Base-by-base conservation (phyloP, 1,140 invertebrate species). In the Lasioglossum baleicum region DNA sequence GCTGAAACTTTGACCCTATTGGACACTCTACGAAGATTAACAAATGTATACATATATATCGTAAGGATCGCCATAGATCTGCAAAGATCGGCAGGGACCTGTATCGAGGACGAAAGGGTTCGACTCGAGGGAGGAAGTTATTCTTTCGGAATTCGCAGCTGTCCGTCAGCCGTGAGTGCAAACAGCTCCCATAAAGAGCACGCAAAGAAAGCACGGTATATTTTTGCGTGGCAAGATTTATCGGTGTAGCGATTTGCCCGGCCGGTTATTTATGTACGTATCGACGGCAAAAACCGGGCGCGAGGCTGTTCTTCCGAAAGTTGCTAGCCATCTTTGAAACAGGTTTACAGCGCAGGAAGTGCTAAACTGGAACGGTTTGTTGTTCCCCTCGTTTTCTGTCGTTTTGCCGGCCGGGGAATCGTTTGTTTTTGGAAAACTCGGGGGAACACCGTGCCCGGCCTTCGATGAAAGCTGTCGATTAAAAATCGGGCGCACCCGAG, bases 141-240 rank as follows among this genome's bases (percentile, higher is more conserved):
- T 79, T 79, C 69, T 79, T 78, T 73, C 61, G 26, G 42, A 48
- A 78, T 72, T 72, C 15, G 68, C 68, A 72, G 76, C 76, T 73
- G 69, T 56, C 48, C 48, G 35, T 17, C 10, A 13, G 51, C 35
- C 51, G 35, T 26, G 40, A 73, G 65, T 51, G 68, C 69, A 76
- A 61, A 70, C 75, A 63, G 2, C 44, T 26, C 40, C 65, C 69
- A 31, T 58, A 73, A 73, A 73, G 76, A 73, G 65, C 69, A 35
- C 20, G 61, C 69, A 79, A 73, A 65, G 76, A 73, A 79, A 79
- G 69, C 76, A 73, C 44, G 44, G 69, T 53, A 71, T 79, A 73
- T 73, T 79, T 79, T 79, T 79, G 51, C 61, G 15, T 2, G 22
- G 7, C 8, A 35, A 22, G 61, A 73, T 73, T 79, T 78, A 78